Conservation (phyloP, 2,797 vertebrate genomes). For the Tinamus major region DNA sequence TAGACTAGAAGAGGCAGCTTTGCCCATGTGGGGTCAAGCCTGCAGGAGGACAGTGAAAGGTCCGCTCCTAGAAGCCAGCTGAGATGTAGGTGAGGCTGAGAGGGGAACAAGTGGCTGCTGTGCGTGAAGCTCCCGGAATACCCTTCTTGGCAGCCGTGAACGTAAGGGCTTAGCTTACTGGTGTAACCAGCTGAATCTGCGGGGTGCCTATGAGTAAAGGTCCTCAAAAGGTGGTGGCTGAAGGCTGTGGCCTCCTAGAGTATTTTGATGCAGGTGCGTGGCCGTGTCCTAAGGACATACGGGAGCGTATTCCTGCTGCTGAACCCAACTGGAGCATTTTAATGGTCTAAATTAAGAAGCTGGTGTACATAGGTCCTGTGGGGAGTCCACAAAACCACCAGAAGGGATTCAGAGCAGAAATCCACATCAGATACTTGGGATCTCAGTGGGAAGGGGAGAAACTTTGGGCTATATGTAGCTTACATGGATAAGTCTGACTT, state of each 20-base stretch:
- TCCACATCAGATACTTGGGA: neutral
- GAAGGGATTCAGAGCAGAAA: neutral
- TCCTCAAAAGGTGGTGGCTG: neutral
- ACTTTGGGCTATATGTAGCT: neutral
- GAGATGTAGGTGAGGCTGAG: neutral
- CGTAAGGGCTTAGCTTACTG: neutral
- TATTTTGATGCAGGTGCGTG: neutral
- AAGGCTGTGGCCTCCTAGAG: neutral
- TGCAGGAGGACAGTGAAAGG: neutral
- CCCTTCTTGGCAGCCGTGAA: neutral
- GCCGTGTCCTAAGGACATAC: too few relatives aligned
- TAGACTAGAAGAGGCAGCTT: neutral
- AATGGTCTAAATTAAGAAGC: neutral
- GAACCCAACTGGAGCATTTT: neutral
- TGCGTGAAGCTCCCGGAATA: neutral
- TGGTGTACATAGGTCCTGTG: neutral
- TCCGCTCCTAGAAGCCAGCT: neutral
- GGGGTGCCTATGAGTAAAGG: neutral
- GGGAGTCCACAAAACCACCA: neutral
- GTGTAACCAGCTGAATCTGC: fast-evolving
- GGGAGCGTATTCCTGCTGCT: neutral
- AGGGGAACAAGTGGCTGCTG: neutral
- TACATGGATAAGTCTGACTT: neutral
- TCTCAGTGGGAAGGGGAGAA: fast-evolving
- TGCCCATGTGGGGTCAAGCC: neutral